Evolutionary conservation across 1,140 invertebrate genomes (phyloP), one percentile per base, ranked within the genome.

Genomic region (Diabrotica undecimpunctata): DNA sequence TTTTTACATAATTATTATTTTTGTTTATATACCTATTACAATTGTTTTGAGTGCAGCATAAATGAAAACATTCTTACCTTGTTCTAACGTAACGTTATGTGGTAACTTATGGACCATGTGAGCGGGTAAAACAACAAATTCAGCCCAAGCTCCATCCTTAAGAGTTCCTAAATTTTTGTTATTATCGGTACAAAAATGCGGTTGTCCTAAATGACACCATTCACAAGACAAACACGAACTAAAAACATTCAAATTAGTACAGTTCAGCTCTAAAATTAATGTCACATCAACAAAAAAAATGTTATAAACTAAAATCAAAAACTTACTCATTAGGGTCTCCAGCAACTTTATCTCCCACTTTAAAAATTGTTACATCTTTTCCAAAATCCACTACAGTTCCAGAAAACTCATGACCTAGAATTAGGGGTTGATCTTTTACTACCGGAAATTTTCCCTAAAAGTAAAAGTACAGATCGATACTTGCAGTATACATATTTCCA

Each of bases 371-470:
- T 0, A 87, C 85, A 2, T 73, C 70, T n/a, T 77, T 68, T 7
- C 89, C 89, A 5, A 85, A 75, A 6, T 83, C 80, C 13, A 81
- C 74, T 0, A 90, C 78, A 0, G 78, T 78, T 0, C 89, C 89
- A 61, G 83, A 83, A 68, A 89, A 88, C 76, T 91, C 90, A 71
- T 91, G 89, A 0, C 89, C 89, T 11, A 89, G 75, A 0, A 83
- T 83, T 3, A 88, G 66, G 0, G 81, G 79, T 0, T 74, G 79
- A 13, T 79, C 75, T 36, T 82, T 76, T 14, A 81, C 83, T 5
- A 84, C 85, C 0, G 86, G 86, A 70, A 87, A 88, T 62, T 81
- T 76, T 5, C 86, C 86, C 86, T 88, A 54, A 51, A 78, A 59
- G 6, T 10, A 59, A 36, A 36, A 2, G n/a, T 35, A 38, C 57